Evolutionary conservation across 2,113 vertebrate species (phyloP).

Genomic region (Brachyhypopomus gauderio): DNA sequence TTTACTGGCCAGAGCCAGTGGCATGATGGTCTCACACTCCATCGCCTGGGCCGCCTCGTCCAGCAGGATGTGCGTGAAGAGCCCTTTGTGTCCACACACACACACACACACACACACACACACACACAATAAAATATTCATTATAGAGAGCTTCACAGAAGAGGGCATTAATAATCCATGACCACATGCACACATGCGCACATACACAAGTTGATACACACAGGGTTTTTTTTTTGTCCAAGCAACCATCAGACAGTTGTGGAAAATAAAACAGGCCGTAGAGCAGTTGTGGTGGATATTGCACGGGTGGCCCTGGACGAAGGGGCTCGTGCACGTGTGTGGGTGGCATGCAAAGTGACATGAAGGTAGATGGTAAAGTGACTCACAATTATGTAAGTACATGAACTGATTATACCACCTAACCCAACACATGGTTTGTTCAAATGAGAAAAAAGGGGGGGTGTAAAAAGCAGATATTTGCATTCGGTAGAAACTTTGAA

Average conservation of each 20-base stretch:
- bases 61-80: conserved; percentile 95
- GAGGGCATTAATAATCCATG: conserved; percentile 45
- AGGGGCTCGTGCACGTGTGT: not conserved
- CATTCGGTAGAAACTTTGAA: no score
- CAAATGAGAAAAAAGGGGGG: no score
- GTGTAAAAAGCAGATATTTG: no score
- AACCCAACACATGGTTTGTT: no score
- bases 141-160: conserved; percentile 26
- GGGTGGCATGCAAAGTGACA: not conserved
- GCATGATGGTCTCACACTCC: conserved; percentile 99
- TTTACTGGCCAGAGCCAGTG: conserved; percentile 91
- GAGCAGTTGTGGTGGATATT: not conserved
- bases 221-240: not conserved
- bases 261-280: not conserved
- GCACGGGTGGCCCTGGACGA: not conserved
- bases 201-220: conserved; percentile 4
- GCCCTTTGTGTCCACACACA: conserved; percentile 76
- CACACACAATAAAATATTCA: conserved; percentile 20
- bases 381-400: no score
- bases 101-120: not conserved
- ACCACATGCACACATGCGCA: not conserved
- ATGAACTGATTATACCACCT: no score
- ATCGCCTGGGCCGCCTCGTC: conserved; percentile 99
- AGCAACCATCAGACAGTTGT: not conserved
- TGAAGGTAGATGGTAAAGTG: no score